Evolutionary conservation across 2,113 vertebrate species (phyloP), one percentile per base, ranked within the genome.

Genomic region (Forbesichthys agassizii): DNA sequence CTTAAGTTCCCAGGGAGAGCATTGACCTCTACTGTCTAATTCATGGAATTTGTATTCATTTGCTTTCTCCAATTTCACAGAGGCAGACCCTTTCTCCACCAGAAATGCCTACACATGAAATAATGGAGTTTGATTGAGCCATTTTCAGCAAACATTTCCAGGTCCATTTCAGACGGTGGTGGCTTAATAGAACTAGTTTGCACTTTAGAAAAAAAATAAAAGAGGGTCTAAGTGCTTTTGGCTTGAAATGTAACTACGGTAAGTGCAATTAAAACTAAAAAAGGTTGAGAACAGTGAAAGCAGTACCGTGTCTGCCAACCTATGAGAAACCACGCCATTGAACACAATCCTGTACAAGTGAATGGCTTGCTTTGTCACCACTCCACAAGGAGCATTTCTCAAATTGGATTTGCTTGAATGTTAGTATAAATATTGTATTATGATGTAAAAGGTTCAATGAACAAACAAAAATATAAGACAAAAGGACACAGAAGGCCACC

Each of bases 1-100:
- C 93, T 93, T 93, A 75, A 71, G 89, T 89, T 93, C 93, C 95
- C 96, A 98, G 96, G 94, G 71, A 72, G 71, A 72, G 91, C 93
- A 86, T 91, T 85, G 68, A 90, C 88, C 77, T 90, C 84, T 70
- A 61, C 78, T 75, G 77, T 86, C 83, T 82, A 94, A 86, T 90
- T 86, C 82, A 81, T 74, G 82, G 80, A 77, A 88, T 89, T 88
- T 89, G 75, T 88, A 72, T 86, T 86, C 69, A 79, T 84, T 79
- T 80, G 75, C 81, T 57, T 83, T 77, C 79, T 83, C 77, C 2
- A 75, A 74, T 91, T 91, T 91, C 83, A 88, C 89, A 89, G 79
- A 87, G 80, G 80, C 62, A 64, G 70, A 81, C 71, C 71, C 65
- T 72, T 75, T 75, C 75, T 77, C 78, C 47, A 69, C 71, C 61